Percentiles rank a stretch among this genome's conserved stretches.
These are phyloP conservation scores for Sinodicranocentrus sp. DNA, from an alignment of 2,888 invertebrate genomes.

Conservation along the genomic window DNA sequence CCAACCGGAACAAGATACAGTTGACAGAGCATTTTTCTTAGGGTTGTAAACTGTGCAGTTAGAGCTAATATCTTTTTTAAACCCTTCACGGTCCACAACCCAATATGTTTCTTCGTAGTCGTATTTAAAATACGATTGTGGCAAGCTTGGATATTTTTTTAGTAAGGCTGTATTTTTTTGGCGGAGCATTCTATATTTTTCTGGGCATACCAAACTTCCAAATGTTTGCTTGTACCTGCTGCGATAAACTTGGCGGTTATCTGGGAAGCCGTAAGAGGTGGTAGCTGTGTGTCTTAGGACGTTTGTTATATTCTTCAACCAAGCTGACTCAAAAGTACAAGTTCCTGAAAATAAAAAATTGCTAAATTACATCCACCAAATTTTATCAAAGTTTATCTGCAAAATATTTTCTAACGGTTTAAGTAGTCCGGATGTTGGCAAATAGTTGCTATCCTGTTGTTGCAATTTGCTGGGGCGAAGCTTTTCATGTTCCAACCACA, in stretches of 20 bases:
- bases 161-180: not conserved
- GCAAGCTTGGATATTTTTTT: not conserved
- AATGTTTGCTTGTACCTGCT: no score
- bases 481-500: not conserved
- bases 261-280: no score
- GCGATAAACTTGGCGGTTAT: no score
- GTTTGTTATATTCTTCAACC: no score
- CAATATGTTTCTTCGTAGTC: conserved; percentile 40
- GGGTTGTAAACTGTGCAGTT: conserved; percentile 2
- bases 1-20: conserved; percentile 25
- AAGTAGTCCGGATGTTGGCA: conserved; percentile 29
- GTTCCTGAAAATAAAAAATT: no score
- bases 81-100: conserved; percentile 32
- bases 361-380: no score
- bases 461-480: conserved; percentile 27
- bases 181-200: conserved; percentile 19
- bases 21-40: not conserved
- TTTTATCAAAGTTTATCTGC: no score
- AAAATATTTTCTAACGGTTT: no score
- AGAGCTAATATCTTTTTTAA: conserved; percentile 16
- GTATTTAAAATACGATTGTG: not conserved
- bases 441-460: conserved; percentile 30
- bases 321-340: no score
- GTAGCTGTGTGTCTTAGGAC: no score
- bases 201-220: conserved; percentile 35